Evolutionary conservation across 2,888 invertebrate species (phyloP).

Genomic region (Conchocele bisecta): DNA sequence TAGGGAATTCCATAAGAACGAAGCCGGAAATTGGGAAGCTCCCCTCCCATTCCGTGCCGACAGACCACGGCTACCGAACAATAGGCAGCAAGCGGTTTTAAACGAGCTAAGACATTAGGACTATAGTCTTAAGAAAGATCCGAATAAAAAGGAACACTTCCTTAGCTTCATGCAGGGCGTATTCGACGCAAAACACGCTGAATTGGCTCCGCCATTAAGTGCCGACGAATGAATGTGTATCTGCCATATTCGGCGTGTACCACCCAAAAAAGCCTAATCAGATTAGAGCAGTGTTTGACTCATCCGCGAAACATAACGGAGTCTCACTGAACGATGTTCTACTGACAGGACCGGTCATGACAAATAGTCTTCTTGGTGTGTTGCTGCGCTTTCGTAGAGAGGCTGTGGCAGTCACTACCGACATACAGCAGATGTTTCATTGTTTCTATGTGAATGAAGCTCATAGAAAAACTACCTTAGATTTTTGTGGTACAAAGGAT

Average conservation of each 20-base stretch:
- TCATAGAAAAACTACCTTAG: conserved; percentile 45
- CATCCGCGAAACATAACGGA: conserved; percentile 27
- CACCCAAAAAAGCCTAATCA: conserved; percentile 38
- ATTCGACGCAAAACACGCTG: conserved; percentile 38
- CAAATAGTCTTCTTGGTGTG: conserved; percentile 33
- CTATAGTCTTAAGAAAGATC: conserved; percentile 15
- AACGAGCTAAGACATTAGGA: conserved; percentile 5
- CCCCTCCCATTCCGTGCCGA: conserved; percentile 34
- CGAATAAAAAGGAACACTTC: conserved; percentile 31
- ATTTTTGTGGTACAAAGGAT: conserved; percentile 57
- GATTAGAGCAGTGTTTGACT: conserved; percentile 36
- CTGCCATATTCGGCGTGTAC: conserved; percentile 54
- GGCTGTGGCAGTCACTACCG: conserved; percentile 17
- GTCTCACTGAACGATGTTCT: conserved; percentile 35
- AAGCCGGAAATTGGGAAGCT: conserved; percentile 18
- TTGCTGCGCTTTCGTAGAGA: conserved; percentile 34
- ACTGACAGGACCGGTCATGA: conserved; percentile 38
- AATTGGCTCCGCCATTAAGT: conserved; percentile 35
- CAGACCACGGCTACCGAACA: conserved; percentile 31
- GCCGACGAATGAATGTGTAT: conserved; percentile 49
- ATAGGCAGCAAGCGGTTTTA: conserved; percentile 17
- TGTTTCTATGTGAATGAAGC: conserved; percentile 40
- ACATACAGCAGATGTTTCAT: conserved; percentile 18
- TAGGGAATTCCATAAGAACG: conserved; percentile 1
- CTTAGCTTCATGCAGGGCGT: conserved; percentile 36